phyloP scores from a whole-genome alignment of 2,113 vertebrate genomes.

The Epinephelus moara region DNA sequence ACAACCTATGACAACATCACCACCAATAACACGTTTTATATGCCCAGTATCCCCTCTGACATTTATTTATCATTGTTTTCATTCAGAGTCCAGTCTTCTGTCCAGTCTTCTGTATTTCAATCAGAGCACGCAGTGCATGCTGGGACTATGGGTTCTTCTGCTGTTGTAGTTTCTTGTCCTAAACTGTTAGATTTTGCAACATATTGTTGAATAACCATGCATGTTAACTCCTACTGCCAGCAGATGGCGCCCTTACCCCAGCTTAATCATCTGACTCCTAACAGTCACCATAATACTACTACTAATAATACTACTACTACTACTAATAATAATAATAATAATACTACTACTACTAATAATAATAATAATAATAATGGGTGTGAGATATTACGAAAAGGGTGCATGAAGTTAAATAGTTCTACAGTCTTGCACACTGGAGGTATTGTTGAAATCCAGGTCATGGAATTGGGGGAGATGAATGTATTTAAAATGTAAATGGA shows the following conservation, averaged over 20 bases:
- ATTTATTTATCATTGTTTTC: neutral
- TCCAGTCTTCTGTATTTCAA: neutral
- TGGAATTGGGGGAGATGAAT: neutral
- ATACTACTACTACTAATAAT: neutral
- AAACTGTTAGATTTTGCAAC: neutral
- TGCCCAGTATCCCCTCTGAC: too few species aligned
- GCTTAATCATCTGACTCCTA: neutral
- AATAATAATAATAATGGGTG: too few species aligned
- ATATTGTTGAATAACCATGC: neutral
- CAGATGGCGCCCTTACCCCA: conserved; percentile 21
- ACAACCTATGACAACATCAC: neutral
- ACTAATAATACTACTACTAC: too few species aligned
- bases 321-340: too few species aligned
- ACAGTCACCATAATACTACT: neutral
- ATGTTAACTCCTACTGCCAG: neutral
- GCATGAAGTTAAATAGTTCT: neutral
- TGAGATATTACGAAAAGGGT: neutral
- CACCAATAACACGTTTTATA: neutral
- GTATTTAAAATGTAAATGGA: neutral
- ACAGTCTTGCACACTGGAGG: neutral
- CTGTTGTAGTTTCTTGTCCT: neutral
- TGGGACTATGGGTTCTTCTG: neutral
- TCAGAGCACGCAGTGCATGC: neutral
- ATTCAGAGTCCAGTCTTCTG: neutral
- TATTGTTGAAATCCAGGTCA: conserved; percentile 17